These are phyloP conservation scores for Euplexia lucipara DNA, from an alignment of 2,888 invertebrate genomes.

Conservation along the genomic window DNA sequence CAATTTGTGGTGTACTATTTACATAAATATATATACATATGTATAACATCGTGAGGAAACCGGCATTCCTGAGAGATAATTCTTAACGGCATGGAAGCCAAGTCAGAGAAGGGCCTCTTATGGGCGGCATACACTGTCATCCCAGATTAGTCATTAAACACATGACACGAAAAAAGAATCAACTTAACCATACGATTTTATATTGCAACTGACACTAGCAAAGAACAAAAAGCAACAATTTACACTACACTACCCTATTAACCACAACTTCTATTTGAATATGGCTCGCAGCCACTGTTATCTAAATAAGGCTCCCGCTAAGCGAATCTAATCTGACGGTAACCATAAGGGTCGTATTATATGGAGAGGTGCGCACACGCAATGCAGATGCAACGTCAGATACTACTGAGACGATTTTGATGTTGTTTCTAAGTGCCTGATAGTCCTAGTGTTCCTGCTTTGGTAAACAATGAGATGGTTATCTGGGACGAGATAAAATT, in stretches of 20 bases:
- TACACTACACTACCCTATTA: slow-evolving; percentile 26
- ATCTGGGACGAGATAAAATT: slow-evolving; percentile 42
- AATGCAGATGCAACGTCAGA: slow-evolving; percentile 72
- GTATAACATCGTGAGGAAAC: too few relatives aligned
- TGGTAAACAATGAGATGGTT: slow-evolving; percentile 64
- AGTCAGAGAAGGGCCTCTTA: too few relatives aligned
- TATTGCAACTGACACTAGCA: neutral
- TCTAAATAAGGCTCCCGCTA: slow-evolving; percentile 41
- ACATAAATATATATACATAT: too few relatives aligned
- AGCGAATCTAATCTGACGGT: slow-evolving; percentile 78
- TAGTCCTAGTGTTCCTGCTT: slow-evolving; percentile 67
- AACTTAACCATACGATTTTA: neutral
- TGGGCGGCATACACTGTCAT: too few relatives aligned
- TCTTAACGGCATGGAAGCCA: too few relatives aligned
- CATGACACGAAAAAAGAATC: too few relatives aligned
- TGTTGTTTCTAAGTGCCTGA: slow-evolving; percentile 79
- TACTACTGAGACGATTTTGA: slow-evolving; percentile 80
- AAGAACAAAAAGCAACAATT: slow-evolving; percentile 13
- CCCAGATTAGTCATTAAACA: too few relatives aligned
- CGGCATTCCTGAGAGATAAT: too few relatives aligned
- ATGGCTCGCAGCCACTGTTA: slow-evolving; percentile 37
- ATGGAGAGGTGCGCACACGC: slow-evolving; percentile 68
- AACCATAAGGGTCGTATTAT: slow-evolving; percentile 73
- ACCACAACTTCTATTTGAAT: slow-evolving; percentile 56
- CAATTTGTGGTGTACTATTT: too few relatives aligned